Evolutionary conservation across 2,797 vertebrate species (phyloP).

Genomic region (Acestrorhynchus altus): DNA sequence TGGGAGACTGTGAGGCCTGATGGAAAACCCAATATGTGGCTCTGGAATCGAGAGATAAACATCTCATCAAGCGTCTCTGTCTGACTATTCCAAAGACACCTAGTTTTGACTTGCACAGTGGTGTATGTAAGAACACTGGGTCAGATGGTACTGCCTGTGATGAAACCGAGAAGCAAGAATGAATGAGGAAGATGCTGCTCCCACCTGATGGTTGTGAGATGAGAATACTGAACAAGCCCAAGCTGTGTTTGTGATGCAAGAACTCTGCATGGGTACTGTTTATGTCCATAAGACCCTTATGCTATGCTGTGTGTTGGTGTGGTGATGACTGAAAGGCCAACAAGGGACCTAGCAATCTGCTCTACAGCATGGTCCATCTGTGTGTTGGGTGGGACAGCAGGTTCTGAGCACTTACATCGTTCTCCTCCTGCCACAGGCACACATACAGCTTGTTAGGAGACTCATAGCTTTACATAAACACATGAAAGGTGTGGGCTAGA

Average conservation of each 20-base stretch:
- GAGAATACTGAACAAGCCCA: not conserved
- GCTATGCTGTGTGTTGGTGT: conserved; percentile 10
- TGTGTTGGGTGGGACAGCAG: conserved; percentile 44
- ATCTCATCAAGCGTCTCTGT: no score
- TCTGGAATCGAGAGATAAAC: no score
- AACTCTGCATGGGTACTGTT: not conserved
- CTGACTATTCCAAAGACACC: no score
- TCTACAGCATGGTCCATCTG: conserved; percentile 41
- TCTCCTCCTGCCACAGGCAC: conserved; percentile 34
- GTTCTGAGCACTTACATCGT: conserved; percentile 13
- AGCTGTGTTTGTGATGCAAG: not conserved
- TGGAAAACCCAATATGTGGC: no score
- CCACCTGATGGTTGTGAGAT: not conserved
- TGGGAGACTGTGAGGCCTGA: no score
- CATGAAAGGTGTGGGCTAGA: no score
- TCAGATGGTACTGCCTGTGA: not conserved
- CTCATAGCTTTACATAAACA: no score
- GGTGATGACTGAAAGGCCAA: conserved; percentile 36
- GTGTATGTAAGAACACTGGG: no score
- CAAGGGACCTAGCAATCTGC: conserved; percentile 49
- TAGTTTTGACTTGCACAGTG: no score
- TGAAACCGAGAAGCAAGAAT: not conserved
- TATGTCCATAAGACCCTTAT: conserved; percentile 15
- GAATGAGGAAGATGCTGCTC: conserved; percentile 44
- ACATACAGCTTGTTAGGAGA: no score